phyloP scores from a whole-genome alignment of 2,888 invertebrate species.

The Cataglyphis livida region DNA sequence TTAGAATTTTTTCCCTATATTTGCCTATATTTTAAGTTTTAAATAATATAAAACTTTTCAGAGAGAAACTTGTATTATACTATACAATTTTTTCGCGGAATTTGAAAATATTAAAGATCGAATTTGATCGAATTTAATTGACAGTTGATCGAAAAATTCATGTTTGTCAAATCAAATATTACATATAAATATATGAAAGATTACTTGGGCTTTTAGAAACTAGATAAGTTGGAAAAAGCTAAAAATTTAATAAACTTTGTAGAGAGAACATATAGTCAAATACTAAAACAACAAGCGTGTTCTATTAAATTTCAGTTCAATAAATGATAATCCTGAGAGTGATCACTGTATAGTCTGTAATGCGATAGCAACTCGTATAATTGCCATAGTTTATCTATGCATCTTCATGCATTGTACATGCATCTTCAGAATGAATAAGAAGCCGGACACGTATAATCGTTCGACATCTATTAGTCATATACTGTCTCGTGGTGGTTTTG shows the following conservation, averaged over 20 bases:
- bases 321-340: background rate
- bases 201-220: no score
- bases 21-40: background rate
- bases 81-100: background rate
- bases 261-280: background rate
- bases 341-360: background rate
- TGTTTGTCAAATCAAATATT: no score
- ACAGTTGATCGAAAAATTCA: no score
- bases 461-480: slow-evolving; percentile 38
- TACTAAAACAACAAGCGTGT: background rate
- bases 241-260: background rate
- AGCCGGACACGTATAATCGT: slow-evolving; percentile 35
- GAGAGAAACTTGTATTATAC: background rate
- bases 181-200: no score
- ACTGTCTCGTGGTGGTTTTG: background rate
- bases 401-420: background rate
- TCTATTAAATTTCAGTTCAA: background rate
- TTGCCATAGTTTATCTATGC: slow-evolving; percentile 12
- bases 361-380: background rate
- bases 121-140: background rate
- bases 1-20: background rate
- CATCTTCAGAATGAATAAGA: slow-evolving; percentile 32
- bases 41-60: background rate
- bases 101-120: background rate
- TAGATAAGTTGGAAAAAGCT: background rate